Evolutionary conservation across 2,888 invertebrate species (phyloP), one percentile per base, ranked within the genome.

Genomic region (Megamerina dolium): DNA sequence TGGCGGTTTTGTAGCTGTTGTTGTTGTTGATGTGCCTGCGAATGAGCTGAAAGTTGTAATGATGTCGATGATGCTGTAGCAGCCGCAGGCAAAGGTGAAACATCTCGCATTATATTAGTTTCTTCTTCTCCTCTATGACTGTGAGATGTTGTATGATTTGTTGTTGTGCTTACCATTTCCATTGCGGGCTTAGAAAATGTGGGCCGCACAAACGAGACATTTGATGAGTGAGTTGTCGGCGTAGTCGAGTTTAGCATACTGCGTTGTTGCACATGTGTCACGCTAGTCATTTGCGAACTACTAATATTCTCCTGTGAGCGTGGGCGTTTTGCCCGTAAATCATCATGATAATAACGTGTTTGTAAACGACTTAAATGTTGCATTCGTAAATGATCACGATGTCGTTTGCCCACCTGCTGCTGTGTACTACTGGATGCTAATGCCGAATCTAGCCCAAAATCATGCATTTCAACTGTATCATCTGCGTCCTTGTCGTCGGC

Each of bases 121-220:
- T 26, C 19, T 35, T 5, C 20, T 14, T n/a, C 27, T 20, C 8
- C 4, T 13, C 5, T 12, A 32, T 32, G 17, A 17, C 12, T 12
- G 32, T 10, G 10, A 18, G 32, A 27, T 23, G 23, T 12, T 16
- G 14, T 29, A 18, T 38, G 46, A 42, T 50, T 60, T 10, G 61
- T 61, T 8, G 64, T 63, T n/a, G 65, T 64, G 47, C 66, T 66
- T 1, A 64, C 65, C 38, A 63, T 52, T 13, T 55, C 53, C 6
- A 40, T 21, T 45, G 29, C 8, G 2, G 64, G 60, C 40, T 66
- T 66, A 18, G 59, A 55, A 37, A 64, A 63, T 1, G 66, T 65
- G 2, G 65, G 65, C 9, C 65, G 59, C 34, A 66, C 65, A 49
- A 65, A 62, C 2, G 66, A 66, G 10, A 65, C 55, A 36, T 65